phyloP scores from a whole-genome alignment of 2,888 invertebrate genomes.

The Ennomos quercinarius region DNA sequence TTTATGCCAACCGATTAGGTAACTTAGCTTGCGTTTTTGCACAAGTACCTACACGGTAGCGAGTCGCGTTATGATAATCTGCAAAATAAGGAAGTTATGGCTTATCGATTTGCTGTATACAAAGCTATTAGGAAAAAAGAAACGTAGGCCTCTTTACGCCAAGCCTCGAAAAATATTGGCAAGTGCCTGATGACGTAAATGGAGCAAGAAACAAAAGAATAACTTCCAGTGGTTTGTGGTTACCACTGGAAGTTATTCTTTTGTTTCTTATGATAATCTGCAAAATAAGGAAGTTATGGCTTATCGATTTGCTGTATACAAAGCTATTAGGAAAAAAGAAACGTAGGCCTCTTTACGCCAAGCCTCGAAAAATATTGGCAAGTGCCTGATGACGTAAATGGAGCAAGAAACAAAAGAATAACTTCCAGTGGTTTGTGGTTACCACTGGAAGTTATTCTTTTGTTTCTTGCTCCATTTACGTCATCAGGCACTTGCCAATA shows the following conservation, averaged over 20 bases:
- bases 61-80: slow-evolving; percentile 61
- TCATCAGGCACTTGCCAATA: slow-evolving; percentile 16
- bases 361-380: background rate
- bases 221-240: slow-evolving; percentile 27
- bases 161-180: background rate
- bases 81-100: slow-evolving; percentile 44
- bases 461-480: slow-evolving; percentile 20
- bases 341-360: too few relatives aligned
- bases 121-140: too few relatives aligned
- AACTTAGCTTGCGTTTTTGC: background rate
- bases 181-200: slow-evolving; percentile 14
- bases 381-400: slow-evolving; percentile 14
- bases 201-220: slow-evolving; percentile 32
- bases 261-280: slow-evolving; percentile 64
- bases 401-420: slow-evolving; percentile 32
- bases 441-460: slow-evolving; percentile 33
- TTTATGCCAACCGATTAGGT: background rate
- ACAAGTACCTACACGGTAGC: slow-evolving; percentile 14
- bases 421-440: slow-evolving; percentile 29
- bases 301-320: slow-evolving; percentile 32
- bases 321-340: too few relatives aligned
- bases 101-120: slow-evolving; percentile 32
- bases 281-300: slow-evolving; percentile 44
- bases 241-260: too few relatives aligned
- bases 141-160: too few relatives aligned